Evolutionary conservation across 2,113 vertebrate species (phyloP).

Genomic region (Cephalopholis sonnerati): DNA sequence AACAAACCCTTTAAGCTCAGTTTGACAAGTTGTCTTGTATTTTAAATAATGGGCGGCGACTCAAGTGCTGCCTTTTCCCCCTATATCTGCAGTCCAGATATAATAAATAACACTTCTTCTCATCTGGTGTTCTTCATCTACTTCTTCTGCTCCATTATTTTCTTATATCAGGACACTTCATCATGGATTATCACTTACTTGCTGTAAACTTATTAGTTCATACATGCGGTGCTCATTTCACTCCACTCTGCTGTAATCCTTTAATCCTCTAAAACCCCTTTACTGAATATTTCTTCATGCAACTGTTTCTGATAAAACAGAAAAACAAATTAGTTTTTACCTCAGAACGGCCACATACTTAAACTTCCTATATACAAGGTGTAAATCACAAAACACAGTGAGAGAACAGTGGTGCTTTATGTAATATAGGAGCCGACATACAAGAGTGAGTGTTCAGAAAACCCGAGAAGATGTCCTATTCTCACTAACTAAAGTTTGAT

Average conservation of each 20-base stretch:
- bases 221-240: background rate
- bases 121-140: background rate
- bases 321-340: background rate
- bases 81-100: background rate
- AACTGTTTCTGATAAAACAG: background rate
- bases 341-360: background rate
- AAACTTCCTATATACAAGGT: background rate
- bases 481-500: background rate
- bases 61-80: background rate
- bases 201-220: background rate
- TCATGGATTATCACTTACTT: background rate
- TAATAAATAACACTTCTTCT: conserved; percentile 1
- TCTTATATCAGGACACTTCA: background rate
- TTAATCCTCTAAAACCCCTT: conserved; percentile 34
- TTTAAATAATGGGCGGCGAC: conserved; percentile 24
- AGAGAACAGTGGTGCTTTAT: background rate
- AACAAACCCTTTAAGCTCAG: background rate
- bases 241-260: conserved; percentile 14
- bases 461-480: too few species aligned
- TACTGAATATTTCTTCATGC: background rate
- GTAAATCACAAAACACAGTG: background rate
- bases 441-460: background rate
- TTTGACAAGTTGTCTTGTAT: background rate
- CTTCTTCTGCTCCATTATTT: background rate
- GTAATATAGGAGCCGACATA: background rate